Conservation (phyloP, 2,797 vertebrate genomes). For the Novumbra hubbsi region DNA sequence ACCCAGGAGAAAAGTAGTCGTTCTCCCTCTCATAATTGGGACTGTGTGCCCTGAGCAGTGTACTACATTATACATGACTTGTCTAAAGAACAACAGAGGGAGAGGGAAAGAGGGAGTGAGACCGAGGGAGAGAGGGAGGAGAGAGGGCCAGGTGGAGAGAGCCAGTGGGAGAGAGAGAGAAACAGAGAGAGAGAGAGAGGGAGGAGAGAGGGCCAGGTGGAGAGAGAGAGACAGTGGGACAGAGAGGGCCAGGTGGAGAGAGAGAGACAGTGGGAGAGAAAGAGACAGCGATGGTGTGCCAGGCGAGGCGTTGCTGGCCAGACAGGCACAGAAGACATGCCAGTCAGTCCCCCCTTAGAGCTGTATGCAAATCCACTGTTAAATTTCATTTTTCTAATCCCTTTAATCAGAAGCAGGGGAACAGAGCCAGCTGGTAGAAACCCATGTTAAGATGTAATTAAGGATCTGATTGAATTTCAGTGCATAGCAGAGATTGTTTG, state of each 20-base stretch:
- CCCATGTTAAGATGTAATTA: slow-evolving; percentile 95
- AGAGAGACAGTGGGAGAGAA: slow-evolving; percentile 13
- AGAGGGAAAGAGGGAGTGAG: neutral
- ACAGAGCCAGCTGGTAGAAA: slow-evolving; percentile 94
- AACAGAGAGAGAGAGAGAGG: neutral
- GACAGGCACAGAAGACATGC: neutral
- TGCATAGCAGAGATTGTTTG: slow-evolving; percentile 78
- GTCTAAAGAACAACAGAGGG: slow-evolving; percentile 39
- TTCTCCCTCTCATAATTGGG: slow-evolving; percentile 32
- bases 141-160: too few species aligned
- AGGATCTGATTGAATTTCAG: slow-evolving; percentile 94
- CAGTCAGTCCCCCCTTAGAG: slow-evolving; percentile 8
- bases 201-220: too few species aligned
- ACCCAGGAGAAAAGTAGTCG: slow-evolving; percentile 4
- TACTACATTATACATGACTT: slow-evolving; percentile 37
- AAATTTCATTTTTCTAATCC: slow-evolving; percentile 95
- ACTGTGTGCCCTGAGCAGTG: slow-evolving; percentile 39
- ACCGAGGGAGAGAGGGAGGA: too few species aligned
- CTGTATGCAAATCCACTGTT: slow-evolving; percentile 84
- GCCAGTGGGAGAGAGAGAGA: neutral
- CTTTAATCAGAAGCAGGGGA: slow-evolving; percentile 95
- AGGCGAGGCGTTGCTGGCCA: neutral
- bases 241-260: neutral
- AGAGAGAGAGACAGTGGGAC: neutral
- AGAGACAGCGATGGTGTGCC: neutral